Percentiles rank a stretch among this genome's conserved stretches.
phyloP scores from a whole-genome alignment of 2,888 invertebrate genomes.

The Apantesis nais region DNA sequence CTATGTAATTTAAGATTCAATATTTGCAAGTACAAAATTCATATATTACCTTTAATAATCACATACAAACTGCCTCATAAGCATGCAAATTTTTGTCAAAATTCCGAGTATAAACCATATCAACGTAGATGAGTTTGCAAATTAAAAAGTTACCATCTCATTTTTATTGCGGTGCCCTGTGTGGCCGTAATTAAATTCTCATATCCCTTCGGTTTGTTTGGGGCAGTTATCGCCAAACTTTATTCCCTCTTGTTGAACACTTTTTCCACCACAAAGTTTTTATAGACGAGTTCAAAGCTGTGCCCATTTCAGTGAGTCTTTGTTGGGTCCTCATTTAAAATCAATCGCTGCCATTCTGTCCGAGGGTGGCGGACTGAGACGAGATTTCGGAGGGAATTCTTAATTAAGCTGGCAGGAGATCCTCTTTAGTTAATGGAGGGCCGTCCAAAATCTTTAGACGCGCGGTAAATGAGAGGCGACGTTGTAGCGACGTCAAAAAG shows the following conservation, averaged over 20 bases:
- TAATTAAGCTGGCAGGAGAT: constrained; percentile 80
- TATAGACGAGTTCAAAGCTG: constrained; percentile 65
- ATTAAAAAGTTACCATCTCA: constrained; percentile 44
- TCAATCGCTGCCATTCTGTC: constrained; percentile 79
- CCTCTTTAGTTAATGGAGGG: constrained; percentile 81
- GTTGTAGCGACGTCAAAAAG: constrained; percentile 63
- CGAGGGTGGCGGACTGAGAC: constrained; percentile 67
- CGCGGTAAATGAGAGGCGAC: constrained; percentile 69
- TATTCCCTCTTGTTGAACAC: constrained; percentile 43
- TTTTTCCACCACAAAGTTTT: constrained; percentile 69
- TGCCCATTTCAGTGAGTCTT: constrained; percentile 64
- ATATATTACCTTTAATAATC: constrained; percentile 15
- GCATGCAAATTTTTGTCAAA: constrained; percentile 31
- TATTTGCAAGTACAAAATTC: not conserved
- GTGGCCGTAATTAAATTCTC: constrained; percentile 48
- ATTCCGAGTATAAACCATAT: constrained; percentile 30
- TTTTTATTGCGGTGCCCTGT: constrained; percentile 38
- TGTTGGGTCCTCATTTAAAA: constrained; percentile 81
- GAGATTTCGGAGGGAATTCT: constrained; percentile 82
- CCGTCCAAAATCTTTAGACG: constrained; percentile 73
- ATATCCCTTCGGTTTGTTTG: constrained; percentile 45
- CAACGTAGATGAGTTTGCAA: constrained; percentile 39
- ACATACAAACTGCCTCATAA: constrained; percentile 20
- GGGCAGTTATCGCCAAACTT: constrained; percentile 38
- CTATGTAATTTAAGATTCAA: not conserved